Evolutionary conservation across 2,113 vertebrate genomes (phyloP), one percentile per base, ranked within the genome.

Genomic region (Dicerorhinus sumatrensis): DNA sequence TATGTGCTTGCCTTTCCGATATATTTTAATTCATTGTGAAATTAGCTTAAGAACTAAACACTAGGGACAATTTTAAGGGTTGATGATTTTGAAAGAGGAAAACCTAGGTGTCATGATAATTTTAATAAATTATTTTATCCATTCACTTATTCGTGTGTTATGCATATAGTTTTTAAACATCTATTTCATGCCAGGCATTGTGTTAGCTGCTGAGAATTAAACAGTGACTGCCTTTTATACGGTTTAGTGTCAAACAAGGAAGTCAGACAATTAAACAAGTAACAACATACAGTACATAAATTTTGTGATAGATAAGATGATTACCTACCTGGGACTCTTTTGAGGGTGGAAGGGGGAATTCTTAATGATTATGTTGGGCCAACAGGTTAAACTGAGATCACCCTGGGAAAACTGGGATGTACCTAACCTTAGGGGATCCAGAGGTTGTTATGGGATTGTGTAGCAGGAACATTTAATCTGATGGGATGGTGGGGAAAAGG

Each of bases 11-110:
- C 23, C 21, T 65, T 67, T 91, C 31, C 27, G 39, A 39, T 46
- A 18, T 67, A 67, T 76, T 94, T 79, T 73, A 70, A 88, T 79
- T 87, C 23, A 58, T 48, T 92, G 46, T 39, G 33, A 96, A 83
- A 73, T 89, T 58, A 92, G 25, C 12, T 48, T 92, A 65, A 65
- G 92, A 92, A 36, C 33, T 39, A 77, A 87, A 90, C 60, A n/a
- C n/a, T 79, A 36, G 48, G 10, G 25, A 36, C 11, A 23, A 3
- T 62, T 87, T 83, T 65, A 56, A 76, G 46, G n/a, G 51, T 10
- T 65, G 21, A 79, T 60, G 29, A 18, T 46, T 90, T 63, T 79
- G 14, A 93, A 87, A 79, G 39, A 82, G 6, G 11, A 82, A 95
- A 87, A 69, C 27, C 14, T 51, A 31, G n/a, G 42, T 76, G 33